Base-by-base conservation (phyloP, 2,888 invertebrate genomes). In the Hemicrepidius hirtus region DNA sequence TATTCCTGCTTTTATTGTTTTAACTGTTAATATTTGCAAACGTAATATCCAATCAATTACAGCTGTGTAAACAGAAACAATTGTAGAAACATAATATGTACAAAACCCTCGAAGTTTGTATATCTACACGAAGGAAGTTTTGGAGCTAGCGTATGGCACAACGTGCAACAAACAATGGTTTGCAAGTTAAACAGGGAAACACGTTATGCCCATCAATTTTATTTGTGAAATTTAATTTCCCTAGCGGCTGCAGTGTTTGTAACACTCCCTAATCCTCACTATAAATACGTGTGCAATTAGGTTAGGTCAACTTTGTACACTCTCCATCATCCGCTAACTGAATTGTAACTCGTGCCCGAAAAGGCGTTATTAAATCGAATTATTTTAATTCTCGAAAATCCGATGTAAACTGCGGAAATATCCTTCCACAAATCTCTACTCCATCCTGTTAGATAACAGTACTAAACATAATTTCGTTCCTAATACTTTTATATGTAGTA, bases 121-220 rank as follows among this genome's bases (percentile, higher is more conserved):
- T 13, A 49, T 21, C 49, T 13, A 12, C 18, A 35, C 35, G 24
- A 16, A 53, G 60, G 60, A 60, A 60, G 41, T 60, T 60, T 37
- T 60, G 41, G 60, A 60, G 37, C 37, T 9, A 18, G 60, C 60
- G 60, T 41, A 24, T 41, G 41, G 60, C 60, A 41, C 28, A 60
- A 66, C 55, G 50, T 73, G 49, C 49, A 73, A 37, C 68, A 49
- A 73, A 73, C 67, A 72, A 68, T 57, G 62, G 66, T 60, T 66
- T 66, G 41, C 59, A 66, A 68, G 62, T 73, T 53, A 68, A 68
- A 57, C 32, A 68, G 72, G 65, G 71, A 60, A 74, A 77, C 77
- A 75, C 75, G 77, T 76, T 77, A 75, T 70, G 74, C 75, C 74
- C 75, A 77, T 77, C 77, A 77, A 77, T 76, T 76, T 76, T 70